Base-by-base conservation (phyloP, 2,888 invertebrate species). In the Orthosia gracilis region DNA sequence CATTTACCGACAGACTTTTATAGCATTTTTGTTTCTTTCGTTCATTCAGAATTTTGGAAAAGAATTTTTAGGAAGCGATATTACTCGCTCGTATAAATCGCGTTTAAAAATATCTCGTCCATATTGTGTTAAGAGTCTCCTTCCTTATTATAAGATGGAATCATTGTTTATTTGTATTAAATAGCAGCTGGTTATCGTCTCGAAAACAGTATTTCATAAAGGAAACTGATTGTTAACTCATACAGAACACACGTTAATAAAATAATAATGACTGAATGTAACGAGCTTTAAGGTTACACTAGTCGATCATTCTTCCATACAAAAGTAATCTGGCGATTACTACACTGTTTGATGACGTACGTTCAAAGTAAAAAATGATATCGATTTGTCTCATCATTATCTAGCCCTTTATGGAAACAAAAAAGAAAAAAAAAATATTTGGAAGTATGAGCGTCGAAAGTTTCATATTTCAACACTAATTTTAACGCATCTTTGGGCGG, bases 121-220 rank as follows among this genome's bases (percentile, higher is more conserved):
- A n/a, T 21, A 73, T 50, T 62, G 50, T 52, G 15, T 64, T 50
- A 58, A n/a, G 21, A 49, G 0, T 52, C 21, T 64, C 62, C 47
- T 78, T 68, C 62, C 47, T 55, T 61, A 57, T 45, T 76, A 17
- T 55, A 54, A 65, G 47, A 62, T 21, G 15, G 26, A 76, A 65
- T 75, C 50, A 52, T 65, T 69, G 83, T 80, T 82, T 80, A 82
- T 80, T 78, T 80, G 54, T 62, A 47, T 58, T 21, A 64, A 47
- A 72, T 50, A 64, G 65, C 80, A 69, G 78, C 65, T 78, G 80
- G 83, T 54, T 69, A 58, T 23, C 73, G 62, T 82, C 83, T 78
- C 7, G 13, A 52, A 66, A 69, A 64, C 54, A 65, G 71, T 68
- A 69, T 82, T 78, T 78, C 65, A 55, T 69, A 78, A 55, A 72